These are phyloP conservation scores for Falco cherrug DNA, from an alignment of 2,797 vertebrate species.

Conservation along the genomic window DNA sequence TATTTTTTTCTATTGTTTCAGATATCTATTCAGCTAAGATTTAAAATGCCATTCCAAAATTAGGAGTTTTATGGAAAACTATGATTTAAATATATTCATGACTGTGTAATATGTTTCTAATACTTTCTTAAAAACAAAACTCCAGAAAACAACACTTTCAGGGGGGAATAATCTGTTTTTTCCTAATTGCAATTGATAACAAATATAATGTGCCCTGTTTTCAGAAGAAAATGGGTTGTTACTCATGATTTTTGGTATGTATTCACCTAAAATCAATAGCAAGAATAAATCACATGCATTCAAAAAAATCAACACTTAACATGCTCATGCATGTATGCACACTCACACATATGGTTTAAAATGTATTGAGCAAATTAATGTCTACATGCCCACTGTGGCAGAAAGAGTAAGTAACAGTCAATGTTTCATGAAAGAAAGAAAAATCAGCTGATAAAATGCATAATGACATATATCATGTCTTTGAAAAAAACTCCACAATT, in stretches of 20 bases:
- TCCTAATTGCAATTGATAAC: neutral
- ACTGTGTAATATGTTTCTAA: neutral
- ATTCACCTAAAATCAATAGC: neutral
- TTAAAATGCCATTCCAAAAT: conserved; percentile 18
- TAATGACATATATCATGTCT: neutral
- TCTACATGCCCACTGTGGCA: neutral
- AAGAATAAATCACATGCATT: neutral
- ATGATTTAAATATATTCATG: neutral
- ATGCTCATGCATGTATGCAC: neutral
- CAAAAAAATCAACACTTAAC: neutral
- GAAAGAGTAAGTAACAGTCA: neutral
- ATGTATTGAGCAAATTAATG: neutral
- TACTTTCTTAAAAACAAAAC: neutral
- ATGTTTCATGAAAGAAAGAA: neutral
- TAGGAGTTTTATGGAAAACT: neutral
- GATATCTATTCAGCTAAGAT: neutral
- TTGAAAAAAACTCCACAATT: neutral
- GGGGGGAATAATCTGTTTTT: neutral
- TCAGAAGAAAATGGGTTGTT: neutral
- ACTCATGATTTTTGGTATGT: neutral
- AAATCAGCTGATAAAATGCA: neutral
- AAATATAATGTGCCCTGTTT: neutral
- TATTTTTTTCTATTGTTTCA: neutral
- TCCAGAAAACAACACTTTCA: neutral
- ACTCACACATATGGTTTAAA: neutral